Conservation (phyloP, 2,113 vertebrate species). For the Myrmecobius fasciatus region DNA sequence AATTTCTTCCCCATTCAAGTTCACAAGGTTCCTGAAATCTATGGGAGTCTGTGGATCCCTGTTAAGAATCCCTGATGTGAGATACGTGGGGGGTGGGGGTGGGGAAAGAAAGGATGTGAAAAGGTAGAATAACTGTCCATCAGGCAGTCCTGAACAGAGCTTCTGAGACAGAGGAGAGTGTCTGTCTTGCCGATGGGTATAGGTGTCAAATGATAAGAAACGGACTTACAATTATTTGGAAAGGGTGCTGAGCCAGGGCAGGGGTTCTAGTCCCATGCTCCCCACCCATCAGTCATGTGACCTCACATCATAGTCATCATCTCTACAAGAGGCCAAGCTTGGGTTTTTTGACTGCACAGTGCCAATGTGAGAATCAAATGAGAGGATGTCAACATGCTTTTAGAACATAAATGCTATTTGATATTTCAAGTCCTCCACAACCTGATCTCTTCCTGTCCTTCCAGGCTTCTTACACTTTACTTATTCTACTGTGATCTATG, state of each 20-base stretch:
- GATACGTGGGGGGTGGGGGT: too few relatives aligned
- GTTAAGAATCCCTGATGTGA: background rate
- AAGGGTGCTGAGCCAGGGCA: background rate
- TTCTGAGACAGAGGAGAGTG: background rate
- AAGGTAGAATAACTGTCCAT: background rate
- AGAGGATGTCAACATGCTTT: background rate
- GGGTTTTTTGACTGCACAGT: background rate
- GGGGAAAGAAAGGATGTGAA: too few relatives aligned
- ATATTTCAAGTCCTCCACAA: background rate
- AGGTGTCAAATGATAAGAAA: background rate
- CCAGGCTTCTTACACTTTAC: background rate
- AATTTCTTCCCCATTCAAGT: background rate
- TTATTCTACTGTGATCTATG: background rate
- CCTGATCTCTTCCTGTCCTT: background rate
- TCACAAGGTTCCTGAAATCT: background rate
- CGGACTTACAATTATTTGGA: background rate
- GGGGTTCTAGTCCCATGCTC: background rate
- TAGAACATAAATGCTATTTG: background rate
- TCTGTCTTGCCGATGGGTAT: background rate
- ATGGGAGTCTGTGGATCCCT: background rate
- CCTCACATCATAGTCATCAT: background rate
- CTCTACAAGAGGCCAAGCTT: background rate
- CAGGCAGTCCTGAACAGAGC: background rate
- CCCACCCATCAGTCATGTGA: conserved; percentile 11
- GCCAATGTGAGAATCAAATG: background rate